A percentile compares a stretch with the other conserved stretches of the same genome.
Evolutionary conservation across 2,888 invertebrate genomes (phyloP).

Genomic region (Leptopterna dolabrata): DNA sequence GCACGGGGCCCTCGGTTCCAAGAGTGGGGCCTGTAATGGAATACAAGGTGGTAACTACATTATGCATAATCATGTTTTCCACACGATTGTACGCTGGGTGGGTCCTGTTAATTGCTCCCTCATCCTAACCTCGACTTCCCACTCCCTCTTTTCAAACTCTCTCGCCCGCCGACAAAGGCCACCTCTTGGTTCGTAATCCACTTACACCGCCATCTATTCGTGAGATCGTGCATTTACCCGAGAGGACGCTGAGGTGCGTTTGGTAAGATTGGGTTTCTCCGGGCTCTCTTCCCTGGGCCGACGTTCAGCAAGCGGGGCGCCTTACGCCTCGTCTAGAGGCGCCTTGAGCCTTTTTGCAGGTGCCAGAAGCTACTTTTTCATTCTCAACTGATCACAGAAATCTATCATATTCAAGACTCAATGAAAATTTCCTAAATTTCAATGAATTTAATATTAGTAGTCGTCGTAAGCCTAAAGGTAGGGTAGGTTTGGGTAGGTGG

Average conservation of each 20-base stretch:
- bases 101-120: conserved; percentile 48
- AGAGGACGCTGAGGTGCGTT: neutral
- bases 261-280: neutral
- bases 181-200: conserved; percentile 44
- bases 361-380: too few relatives aligned
- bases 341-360: too few relatives aligned
- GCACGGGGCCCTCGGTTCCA: conserved; percentile 17
- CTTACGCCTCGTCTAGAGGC: too few relatives aligned
- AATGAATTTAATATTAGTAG: too few relatives aligned
- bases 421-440: too few relatives aligned
- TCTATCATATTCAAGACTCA: too few relatives aligned
- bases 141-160: conserved; percentile 33
- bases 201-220: conserved; percentile 41
- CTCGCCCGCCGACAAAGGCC: conserved; percentile 26
- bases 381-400: too few relatives aligned
- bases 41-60: conserved; percentile 56
- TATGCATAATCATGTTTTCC: conserved; percentile 57
- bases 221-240: conserved; percentile 29
- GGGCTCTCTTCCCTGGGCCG: too few relatives aligned
- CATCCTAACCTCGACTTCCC: conserved; percentile 9
- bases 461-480: too few relatives aligned
- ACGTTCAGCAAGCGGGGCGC: too few relatives aligned
- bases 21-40: conserved; percentile 53
- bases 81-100: conserved; percentile 53
- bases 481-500: too few relatives aligned